Conservation (phyloP, 2,113 vertebrate species). For the Helogale parvula region DNA sequence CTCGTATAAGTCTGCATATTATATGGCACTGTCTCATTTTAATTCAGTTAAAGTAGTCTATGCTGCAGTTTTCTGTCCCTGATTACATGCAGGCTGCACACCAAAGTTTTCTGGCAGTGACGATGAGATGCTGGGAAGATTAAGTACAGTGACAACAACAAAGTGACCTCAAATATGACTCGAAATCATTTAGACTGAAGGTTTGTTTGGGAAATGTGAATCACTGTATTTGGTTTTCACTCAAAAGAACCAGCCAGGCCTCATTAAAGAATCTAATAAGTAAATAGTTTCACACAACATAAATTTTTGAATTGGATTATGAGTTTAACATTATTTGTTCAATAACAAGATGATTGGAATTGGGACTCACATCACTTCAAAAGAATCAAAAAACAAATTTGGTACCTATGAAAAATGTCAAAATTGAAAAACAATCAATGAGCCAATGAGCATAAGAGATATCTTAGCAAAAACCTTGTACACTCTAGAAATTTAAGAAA, state of each 20-base stretch:
- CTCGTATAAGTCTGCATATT: not conserved
- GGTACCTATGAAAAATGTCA: not conserved
- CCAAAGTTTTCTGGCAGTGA: constrained; percentile 62
- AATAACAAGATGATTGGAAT: constrained; percentile 29
- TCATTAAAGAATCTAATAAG: constrained; percentile 57
- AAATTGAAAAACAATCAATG: not conserved
- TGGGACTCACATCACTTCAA: not conserved
- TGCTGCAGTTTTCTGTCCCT: constrained; percentile 48
- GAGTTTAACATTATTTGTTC: constrained; percentile 48
- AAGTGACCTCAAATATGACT: constrained; percentile 63
- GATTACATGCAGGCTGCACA: constrained; percentile 66
- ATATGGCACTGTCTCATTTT: constrained; percentile 43
- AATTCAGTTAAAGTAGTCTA: constrained; percentile 55
- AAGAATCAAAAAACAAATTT: constrained; percentile 35
- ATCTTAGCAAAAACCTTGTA: not conserved
- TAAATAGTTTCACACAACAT: constrained; percentile 45
- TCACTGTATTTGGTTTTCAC: constrained; percentile 20
- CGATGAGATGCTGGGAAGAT: constrained; percentile 60
- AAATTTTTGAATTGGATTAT: constrained; percentile 19
- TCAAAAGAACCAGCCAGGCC: not conserved
- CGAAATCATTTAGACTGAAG: constrained; percentile 59
- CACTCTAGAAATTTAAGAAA: not conserved
- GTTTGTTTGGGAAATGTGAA: constrained; percentile 40
- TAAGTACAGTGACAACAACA: constrained; percentile 41
- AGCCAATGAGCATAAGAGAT: not conserved